Conservation (phyloP, 2,113 vertebrate species). For the Daubentonia madagascariensis region DNA sequence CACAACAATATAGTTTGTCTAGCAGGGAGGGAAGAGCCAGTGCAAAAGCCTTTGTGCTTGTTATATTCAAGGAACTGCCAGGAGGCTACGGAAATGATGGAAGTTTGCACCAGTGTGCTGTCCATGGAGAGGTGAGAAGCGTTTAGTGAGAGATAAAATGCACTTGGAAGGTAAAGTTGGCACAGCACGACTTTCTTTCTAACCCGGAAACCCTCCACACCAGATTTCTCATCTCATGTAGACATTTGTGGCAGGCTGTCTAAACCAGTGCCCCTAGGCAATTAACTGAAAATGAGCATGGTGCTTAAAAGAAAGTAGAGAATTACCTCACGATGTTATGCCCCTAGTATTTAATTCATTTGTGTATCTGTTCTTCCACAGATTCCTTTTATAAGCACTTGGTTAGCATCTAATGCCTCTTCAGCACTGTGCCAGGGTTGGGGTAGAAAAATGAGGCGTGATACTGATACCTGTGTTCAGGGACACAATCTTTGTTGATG, state of each 20-base stretch:
- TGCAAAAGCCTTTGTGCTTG: fast-evolving
- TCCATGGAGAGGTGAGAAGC: background rate
- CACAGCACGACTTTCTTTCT: background rate
- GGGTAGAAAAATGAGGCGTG: background rate
- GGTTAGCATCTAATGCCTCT: background rate
- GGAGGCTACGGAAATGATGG: background rate
- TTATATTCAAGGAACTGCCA: fast-evolving
- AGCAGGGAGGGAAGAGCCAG: fast-evolving
- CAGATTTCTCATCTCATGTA: background rate
- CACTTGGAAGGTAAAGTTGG: background rate
- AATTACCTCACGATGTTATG: fast-evolving
- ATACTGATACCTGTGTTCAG: background rate
- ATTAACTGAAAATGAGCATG: background rate
- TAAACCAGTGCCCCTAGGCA: background rate
- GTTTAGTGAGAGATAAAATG: background rate
- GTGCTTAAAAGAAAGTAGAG: background rate
- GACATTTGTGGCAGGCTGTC: background rate
- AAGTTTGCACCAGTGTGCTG: background rate
- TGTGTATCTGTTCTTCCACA: background rate
- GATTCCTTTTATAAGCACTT: background rate
- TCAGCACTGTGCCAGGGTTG: background rate
- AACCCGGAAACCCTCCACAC: background rate
- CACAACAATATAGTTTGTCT: background rate
- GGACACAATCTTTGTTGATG: too few relatives aligned
- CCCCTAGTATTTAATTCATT: background rate